Evolutionary conservation across 2,888 invertebrate species (phyloP), one percentile per base, ranked within the genome.

Genomic region (Tyria jacobaeae): DNA sequence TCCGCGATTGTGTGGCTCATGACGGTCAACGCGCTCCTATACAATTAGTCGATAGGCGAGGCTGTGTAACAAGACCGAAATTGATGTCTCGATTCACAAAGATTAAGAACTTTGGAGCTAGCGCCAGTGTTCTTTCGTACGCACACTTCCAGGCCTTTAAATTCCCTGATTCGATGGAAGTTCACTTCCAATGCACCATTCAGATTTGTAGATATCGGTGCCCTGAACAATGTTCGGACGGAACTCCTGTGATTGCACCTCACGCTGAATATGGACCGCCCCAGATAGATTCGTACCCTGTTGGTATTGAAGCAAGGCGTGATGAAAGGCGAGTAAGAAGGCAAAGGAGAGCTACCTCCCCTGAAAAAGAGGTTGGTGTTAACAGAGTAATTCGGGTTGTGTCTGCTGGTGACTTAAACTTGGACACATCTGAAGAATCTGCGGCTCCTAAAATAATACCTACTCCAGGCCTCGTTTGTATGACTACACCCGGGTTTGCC

Each of bases 141-240:
- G 98, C 98, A 0, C 97, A 98, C 87, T 98, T 98, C 95, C 98
- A 98, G 91, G 98, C 98, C 0, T 98, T 98, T 90, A 98, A 98
- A 85, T 98, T 98, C 94, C 98, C 98, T 0, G 98, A 98, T 84
- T 98, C 98, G 0, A 98, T 98, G 98, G 98, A 98, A 86, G 98
- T 98, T 0, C 98, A 98, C 87, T 98, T 98, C 95, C 98, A 98
- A 87, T 98, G 98, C 86, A 98, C 98, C 35, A 98, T 98, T 70
- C 98, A 98, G 88, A 98, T 98, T 80, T 98, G 98, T 87, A 95
- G 98, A 75, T 97, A 98, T 82, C 97, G 98, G 79, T 98, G 98
- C 81, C 98, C 98, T 0, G 98, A 98, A 73, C 98, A 98, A 83
- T 98, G 98, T 83, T 96, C 97, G 1, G 97, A 97, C 69, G 92